Conservation (phyloP, 2,113 vertebrate species). For the Triplophysa rosa region DNA sequence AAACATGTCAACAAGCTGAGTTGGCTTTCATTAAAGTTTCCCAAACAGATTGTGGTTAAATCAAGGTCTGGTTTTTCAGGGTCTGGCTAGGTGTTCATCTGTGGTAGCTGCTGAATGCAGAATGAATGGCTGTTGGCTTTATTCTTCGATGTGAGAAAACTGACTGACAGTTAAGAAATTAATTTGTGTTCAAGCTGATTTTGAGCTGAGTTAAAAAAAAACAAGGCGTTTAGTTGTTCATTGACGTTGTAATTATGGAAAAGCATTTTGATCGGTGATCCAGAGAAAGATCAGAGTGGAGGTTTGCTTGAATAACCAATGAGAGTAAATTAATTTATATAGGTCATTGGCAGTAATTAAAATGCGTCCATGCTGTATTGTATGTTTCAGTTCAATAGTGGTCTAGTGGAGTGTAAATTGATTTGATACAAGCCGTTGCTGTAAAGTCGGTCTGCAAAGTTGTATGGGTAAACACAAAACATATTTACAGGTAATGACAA, state of each 20-base stretch:
- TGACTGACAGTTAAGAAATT: background rate
- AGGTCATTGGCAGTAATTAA: constrained; percentile 3
- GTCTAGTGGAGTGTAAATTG: background rate
- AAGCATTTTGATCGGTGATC: constrained; percentile 15
- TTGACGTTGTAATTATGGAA: background rate
- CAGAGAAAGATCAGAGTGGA: constrained; percentile 11
- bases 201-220: background rate
- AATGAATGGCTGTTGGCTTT: too few relatives aligned
- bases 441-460: background rate
- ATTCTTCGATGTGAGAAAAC: background rate
- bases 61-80: too few relatives aligned
- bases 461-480: background rate
- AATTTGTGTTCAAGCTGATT: constrained; percentile 6
- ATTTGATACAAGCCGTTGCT: too few relatives aligned
- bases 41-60: too few relatives aligned
- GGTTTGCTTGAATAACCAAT: constrained; percentile 3
- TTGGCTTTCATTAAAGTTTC: too few relatives aligned
- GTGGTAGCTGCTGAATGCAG: too few relatives aligned
- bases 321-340: constrained; percentile 6
- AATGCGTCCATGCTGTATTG: background rate
- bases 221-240: background rate
- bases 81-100: too few relatives aligned
- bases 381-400: background rate
- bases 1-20: too few relatives aligned
- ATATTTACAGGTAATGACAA: background rate